Evolutionary conservation across 1,140 invertebrate genomes (phyloP).

Genomic region (Sipha flava): DNA sequence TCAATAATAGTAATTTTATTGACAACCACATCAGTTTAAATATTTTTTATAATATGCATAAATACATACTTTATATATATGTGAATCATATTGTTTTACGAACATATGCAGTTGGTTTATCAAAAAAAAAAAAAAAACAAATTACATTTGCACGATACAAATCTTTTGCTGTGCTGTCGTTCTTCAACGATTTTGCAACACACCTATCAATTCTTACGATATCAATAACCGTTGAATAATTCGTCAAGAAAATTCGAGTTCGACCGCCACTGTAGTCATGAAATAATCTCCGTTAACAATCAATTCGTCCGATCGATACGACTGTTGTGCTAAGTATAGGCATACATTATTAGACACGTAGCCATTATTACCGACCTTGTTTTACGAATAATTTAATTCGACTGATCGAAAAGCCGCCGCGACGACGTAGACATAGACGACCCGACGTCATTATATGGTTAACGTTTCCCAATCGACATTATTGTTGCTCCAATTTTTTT

Average conservation of each 20-base stretch:
- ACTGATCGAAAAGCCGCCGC: not conserved
- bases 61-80: too few relatives aligned
- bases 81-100: too few relatives aligned
- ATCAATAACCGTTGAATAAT: not conserved
- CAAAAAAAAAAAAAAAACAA: too few relatives aligned
- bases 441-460: not conserved
- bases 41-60: too few relatives aligned
- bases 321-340: not conserved
- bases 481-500: not conserved
- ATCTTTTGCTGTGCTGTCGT: not conserved
- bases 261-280: not conserved
- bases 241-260: not conserved
- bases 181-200: not conserved
- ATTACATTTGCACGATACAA: not conserved
- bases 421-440: not conserved
- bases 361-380: not conserved
- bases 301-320: constrained; percentile 7
- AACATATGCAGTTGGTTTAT: too few relatives aligned
- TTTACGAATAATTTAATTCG: constrained; percentile 22
- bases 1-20: too few relatives aligned
- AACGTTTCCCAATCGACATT: not conserved
- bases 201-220: not conserved
- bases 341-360: too few relatives aligned
- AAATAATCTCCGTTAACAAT: not conserved
- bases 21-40: too few relatives aligned